Conservation (phyloP, 2,797 vertebrate species). For the Amphiprion clarkii region DNA sequence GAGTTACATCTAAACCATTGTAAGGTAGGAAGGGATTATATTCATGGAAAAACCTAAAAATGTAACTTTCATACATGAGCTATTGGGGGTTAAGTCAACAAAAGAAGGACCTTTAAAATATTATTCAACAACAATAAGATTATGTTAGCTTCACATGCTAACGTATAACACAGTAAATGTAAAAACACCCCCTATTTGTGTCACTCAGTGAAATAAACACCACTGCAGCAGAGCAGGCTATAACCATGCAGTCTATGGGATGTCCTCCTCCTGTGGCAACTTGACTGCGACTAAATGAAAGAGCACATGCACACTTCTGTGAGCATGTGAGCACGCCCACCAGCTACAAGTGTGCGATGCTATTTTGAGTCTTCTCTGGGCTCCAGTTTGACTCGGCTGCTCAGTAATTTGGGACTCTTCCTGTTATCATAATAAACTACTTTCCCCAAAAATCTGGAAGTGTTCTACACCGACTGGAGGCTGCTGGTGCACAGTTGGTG, state of each 20-base stretch:
- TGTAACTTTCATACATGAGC: no score
- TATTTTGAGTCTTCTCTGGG: slow-evolving; percentile 68
- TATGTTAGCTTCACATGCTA: no score
- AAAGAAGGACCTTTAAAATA: no score
- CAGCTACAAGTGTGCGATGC: slow-evolving; percentile 40
- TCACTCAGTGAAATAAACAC: slow-evolving; percentile 23
- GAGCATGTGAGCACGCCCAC: slow-evolving; percentile 46
- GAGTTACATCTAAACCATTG: no score
- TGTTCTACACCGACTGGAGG: slow-evolving; percentile 44
- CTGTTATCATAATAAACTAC: slow-evolving; percentile 74
- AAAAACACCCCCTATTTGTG: slow-evolving; percentile 3
- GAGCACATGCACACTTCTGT: slow-evolving; percentile 59
- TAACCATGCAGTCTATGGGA: not conserved
- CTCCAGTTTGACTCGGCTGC: slow-evolving; percentile 46
- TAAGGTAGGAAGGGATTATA: no score
- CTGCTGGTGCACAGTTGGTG: slow-evolving; percentile 37
- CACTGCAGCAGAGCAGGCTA: slow-evolving; percentile 1
- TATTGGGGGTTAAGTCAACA: no score
- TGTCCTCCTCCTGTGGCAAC: slow-evolving; percentile 22
- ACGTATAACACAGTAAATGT: not conserved
- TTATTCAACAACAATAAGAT: no score
- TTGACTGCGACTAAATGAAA: slow-evolving; percentile 52
- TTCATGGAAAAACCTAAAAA: no score
- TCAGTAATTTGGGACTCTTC: slow-evolving; percentile 72
- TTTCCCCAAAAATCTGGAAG: slow-evolving; percentile 58